A percentile compares a stretch with the other conserved stretches of the same genome.
Conservation (phyloP, 2,797 vertebrate species). For the Tolypeutes matacus region DNA sequence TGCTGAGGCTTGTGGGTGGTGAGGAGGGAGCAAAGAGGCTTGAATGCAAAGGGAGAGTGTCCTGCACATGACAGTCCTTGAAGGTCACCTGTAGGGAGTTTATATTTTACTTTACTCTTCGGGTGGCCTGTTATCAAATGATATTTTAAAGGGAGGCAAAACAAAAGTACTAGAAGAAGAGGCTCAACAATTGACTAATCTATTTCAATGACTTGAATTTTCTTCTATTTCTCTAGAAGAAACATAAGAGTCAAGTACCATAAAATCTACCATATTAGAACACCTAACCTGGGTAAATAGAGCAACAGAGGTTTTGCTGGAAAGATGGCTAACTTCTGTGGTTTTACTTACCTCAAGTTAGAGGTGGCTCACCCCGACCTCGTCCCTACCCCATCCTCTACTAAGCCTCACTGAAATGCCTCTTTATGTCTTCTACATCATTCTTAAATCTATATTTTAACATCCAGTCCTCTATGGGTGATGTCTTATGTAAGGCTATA, state of each 20-base stretch:
- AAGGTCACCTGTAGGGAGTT: background rate
- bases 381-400: background rate
- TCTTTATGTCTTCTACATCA: background rate
- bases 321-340: background rate
- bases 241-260: background rate
- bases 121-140: background rate
- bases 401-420: background rate
- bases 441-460: background rate
- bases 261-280: too few species aligned
- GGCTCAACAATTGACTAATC: background rate
- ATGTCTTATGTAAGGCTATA: background rate
- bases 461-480: background rate
- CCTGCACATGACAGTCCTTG: too few species aligned
- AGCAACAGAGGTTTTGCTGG: background rate
- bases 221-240: background rate
- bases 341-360: background rate
- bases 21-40: too few species aligned
- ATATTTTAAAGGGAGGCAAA: background rate
- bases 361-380: too few species aligned
- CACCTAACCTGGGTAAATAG: background rate
- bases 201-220: background rate
- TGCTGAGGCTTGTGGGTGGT: accelerated
- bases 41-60: too few species aligned
- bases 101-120: background rate
- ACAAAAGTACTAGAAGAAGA: background rate